Evolutionary conservation across 2,113 vertebrate species (phyloP).

Genomic region (Proteles cristata): DNA sequence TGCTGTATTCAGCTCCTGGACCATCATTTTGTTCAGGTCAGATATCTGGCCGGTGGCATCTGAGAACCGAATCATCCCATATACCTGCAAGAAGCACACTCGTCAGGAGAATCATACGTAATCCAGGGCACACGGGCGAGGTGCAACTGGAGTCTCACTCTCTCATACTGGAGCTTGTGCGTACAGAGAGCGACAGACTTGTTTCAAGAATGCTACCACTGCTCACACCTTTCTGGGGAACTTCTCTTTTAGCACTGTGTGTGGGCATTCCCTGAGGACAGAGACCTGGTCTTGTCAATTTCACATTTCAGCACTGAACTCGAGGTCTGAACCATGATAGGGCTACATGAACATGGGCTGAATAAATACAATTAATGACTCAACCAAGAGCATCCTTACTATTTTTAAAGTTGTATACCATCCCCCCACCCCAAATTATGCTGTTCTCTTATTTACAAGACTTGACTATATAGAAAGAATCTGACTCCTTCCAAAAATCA

Average conservation of each 20-base stretch:
- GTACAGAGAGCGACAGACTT: background rate
- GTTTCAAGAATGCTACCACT: background rate
- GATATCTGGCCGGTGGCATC: conserved; percentile 90
- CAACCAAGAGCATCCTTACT: background rate
- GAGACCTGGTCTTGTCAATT: background rate
- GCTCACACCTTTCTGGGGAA: background rate
- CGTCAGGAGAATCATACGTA: background rate
- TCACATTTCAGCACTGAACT: background rate
- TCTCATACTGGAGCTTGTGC: background rate
- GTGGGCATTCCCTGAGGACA: background rate
- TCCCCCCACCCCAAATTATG: background rate
- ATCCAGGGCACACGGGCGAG: fast-evolving
- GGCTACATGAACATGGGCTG: background rate
- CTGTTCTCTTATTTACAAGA: background rate
- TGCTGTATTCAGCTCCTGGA: conserved; percentile 91
- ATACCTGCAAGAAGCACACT: conserved; percentile 86
- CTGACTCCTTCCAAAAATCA: background rate
- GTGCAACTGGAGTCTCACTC: no score
- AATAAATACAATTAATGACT: conserved; percentile 32
- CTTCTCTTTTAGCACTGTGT: background rate
- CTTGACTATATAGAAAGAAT: background rate
- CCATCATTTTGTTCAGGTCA: conserved; percentile 94
- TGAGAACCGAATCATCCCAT: conserved; percentile 97
- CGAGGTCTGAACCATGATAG: background rate
- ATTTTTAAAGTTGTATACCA: background rate